Evolutionary conservation across 2,113 vertebrate genomes (phyloP).

Genomic region (Vicugna pacos): DNA sequence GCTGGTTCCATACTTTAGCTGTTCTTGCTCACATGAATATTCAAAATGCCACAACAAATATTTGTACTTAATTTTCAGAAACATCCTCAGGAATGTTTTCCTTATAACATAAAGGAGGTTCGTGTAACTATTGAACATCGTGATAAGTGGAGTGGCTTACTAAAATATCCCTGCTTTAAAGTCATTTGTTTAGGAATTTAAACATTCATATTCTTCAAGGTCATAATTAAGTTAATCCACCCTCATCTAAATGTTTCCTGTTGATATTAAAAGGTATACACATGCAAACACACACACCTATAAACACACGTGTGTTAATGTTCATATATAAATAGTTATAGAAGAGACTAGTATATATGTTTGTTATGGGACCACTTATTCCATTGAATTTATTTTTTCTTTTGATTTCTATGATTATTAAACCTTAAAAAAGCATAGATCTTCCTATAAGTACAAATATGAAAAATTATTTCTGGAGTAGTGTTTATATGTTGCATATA

Average conservation of each 20-base stretch:
- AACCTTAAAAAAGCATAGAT: background rate
- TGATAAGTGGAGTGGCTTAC: background rate
- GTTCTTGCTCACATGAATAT: background rate
- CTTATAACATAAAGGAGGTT: background rate
- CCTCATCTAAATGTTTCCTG: background rate
- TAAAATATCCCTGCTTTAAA: background rate
- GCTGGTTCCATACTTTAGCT: background rate
- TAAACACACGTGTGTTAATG: background rate
- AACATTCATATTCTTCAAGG: background rate
- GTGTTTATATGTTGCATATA: background rate
- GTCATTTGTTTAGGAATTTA: background rate
- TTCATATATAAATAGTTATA: background rate
- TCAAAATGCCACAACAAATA: background rate
- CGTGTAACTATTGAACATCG: background rate
- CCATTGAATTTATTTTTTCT: background rate
- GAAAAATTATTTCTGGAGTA: background rate
- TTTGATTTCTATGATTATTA: background rate
- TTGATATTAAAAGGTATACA: background rate
- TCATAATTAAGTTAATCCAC: background rate
- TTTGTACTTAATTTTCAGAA: background rate
- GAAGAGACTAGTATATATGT: background rate
- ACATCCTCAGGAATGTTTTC: background rate
- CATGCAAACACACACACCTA: background rate
- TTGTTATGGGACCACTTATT: background rate
- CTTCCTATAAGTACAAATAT: background rate